These are phyloP conservation scores for Megaceryle torquata DNA, from an alignment of 2,113 vertebrate species.

Conservation along the genomic window DNA sequence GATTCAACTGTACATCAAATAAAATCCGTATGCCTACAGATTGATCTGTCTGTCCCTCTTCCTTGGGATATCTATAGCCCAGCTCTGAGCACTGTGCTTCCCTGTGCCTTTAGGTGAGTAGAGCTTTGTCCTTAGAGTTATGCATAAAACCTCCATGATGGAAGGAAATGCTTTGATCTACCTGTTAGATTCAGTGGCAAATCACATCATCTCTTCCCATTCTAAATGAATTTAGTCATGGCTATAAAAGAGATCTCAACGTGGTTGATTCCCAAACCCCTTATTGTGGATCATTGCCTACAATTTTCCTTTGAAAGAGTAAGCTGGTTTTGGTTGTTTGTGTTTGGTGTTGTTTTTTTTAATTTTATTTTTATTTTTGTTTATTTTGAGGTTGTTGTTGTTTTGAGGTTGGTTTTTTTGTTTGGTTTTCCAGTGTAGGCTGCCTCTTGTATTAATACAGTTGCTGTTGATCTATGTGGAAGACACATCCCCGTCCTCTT, in stretches of 20 bases:
- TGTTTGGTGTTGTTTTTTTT: neutral
- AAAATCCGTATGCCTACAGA: neutral
- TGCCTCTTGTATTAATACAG: neutral
- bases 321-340: neutral
- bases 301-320: neutral
- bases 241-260: neutral
- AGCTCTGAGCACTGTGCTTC: neutral
- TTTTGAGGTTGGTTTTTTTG: neutral
- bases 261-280: neutral
- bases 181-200: neutral
- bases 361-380: neutral
- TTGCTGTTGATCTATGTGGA: neutral
- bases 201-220: neutral
- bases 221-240: neutral
- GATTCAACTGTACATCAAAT: neutral
- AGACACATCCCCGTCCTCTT: too few relatives aligned
- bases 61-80: rapidly evolving
- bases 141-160: rapidly evolving
- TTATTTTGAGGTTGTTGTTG: neutral
- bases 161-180: neutral
- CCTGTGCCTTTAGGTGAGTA: neutral
- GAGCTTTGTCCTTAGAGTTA: neutral
- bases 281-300: neutral
- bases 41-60: neutral
- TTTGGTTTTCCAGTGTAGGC: neutral